Evolutionary conservation across 2,888 invertebrate species (phyloP).

Genomic region (Sipha maydis): DNA sequence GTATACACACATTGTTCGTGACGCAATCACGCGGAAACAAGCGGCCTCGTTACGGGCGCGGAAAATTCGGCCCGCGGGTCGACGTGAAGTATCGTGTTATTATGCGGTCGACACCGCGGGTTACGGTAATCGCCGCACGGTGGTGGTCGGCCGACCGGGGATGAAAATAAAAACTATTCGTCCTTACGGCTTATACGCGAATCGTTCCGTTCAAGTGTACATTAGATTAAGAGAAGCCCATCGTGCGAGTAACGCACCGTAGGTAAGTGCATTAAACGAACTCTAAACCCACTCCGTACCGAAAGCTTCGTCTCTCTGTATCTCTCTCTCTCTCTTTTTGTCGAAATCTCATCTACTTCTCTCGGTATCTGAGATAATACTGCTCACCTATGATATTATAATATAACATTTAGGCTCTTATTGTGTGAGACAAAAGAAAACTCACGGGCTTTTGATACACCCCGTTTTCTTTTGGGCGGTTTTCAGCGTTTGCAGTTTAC

Average conservation of each 20-base stretch:
- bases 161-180: not conserved
- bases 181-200: not conserved
- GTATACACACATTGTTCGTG: no score
- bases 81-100: not conserved
- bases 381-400: no score
- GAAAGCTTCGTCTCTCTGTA: no score
- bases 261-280: not conserved
- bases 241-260: not conserved
- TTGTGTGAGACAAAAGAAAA: not conserved
- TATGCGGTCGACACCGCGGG: not conserved
- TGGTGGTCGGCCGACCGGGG: not conserved
- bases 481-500: no score
- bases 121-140: not conserved
- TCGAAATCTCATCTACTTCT: no score
- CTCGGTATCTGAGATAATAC: no score
- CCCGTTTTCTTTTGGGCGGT: no score
- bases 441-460: not conserved
- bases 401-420: no score
- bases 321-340: no score
- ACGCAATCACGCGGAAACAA: not conserved
- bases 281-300: no score
- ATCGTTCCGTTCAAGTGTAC: slow-evolving; percentile 8
- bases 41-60: not conserved
- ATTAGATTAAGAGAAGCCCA: slow-evolving; percentile 16
- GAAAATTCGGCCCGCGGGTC: not conserved